Percentiles rank a stretch among this genome's conserved stretches.
Evolutionary conservation across 2,797 vertebrate species (phyloP).

Genomic region (Myotis vivesi): DNA sequence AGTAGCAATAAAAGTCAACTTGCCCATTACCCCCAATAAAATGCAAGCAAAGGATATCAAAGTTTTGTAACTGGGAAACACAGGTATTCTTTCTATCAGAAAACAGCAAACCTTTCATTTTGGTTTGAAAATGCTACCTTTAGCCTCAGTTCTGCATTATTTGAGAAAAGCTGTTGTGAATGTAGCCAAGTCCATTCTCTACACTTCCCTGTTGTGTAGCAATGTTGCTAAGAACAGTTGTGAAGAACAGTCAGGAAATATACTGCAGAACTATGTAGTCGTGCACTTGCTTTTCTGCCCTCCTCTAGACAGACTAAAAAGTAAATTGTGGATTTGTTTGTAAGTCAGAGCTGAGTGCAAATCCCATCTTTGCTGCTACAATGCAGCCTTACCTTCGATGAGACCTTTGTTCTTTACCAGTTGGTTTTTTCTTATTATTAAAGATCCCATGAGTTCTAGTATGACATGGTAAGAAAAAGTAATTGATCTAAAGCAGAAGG

Average conservation of each 20-base stretch:
- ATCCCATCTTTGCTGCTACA: neutral
- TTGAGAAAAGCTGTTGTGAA: neutral
- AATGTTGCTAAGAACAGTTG: too few relatives aligned
- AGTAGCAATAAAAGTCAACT: constrained; percentile 51
- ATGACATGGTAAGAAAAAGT: neutral
- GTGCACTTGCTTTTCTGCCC: neutral
- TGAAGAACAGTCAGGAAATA: neutral
- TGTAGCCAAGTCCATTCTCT: neutral
- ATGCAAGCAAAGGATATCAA: constrained; percentile 11
- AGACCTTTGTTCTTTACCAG: neutral
- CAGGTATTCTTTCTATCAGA: neutral
- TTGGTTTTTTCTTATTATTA: neutral
- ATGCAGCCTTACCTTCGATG: neutral
- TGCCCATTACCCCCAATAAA: constrained; percentile 59
- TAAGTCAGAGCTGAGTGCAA: neutral
- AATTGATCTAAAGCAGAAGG: neutral
- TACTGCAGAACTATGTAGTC: fast-evolving
- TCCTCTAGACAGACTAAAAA: neutral
- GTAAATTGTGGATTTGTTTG: neutral
- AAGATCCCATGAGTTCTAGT: neutral
- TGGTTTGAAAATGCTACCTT: neutral
- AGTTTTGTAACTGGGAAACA: neutral
- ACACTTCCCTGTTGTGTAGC: fast-evolving
- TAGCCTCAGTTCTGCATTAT: neutral
- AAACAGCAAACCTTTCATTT: neutral